Base-by-base conservation (phyloP, 2,888 invertebrate species). In the Cataglyphis cursor region DNA sequence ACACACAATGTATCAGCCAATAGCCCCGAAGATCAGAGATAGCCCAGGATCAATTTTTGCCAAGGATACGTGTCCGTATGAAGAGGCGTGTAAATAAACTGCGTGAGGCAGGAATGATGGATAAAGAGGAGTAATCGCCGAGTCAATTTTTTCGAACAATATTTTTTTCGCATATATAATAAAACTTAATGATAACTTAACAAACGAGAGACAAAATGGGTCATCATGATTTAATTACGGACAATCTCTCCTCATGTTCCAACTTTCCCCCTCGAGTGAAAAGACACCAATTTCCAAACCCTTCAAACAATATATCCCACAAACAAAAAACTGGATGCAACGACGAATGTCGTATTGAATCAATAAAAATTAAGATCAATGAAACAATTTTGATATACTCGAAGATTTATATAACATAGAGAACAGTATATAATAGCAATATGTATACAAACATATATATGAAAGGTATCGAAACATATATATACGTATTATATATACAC, bases 1-100 rank as follows among this genome's bases (percentile, higher is more conserved):
- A 94, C 94, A 94, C 93, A 94, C 88, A 93, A 93, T 90, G 91
- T 91, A 90, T 90, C 92, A 94, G 91, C 93, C 93, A 94, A 94
- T 93, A 94, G 93, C 93, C 91, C 93, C 91, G 88, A 89, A 89
- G 88, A n/a, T 51, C 51, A 51, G n/a, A 51, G 51, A 90, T 89
- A 90, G 87, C 92, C 93, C 93, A 93, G 87, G 89, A 91, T 91
- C 87, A 88, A 90, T 90, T 91, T 92, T 92, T 91, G 91, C 93
- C 92, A 91, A 84, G 31, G 73, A 65, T 82, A 72, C 21, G 84
- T 86, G 90, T 85, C 66, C 85, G 82, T 75, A 83, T 81, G 90
- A 89, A 83, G 80, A 89, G 90, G 90, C 88, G 84, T 90, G 90
- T 51, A 85, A 65, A 51, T 72, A 70, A 82, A 51, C 65, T 81